Percentiles rank a stretch among this genome's conserved stretches.
Evolutionary conservation across 2,113 vertebrate species (phyloP).

Genomic region (Rhabdornis inornatus): DNA sequence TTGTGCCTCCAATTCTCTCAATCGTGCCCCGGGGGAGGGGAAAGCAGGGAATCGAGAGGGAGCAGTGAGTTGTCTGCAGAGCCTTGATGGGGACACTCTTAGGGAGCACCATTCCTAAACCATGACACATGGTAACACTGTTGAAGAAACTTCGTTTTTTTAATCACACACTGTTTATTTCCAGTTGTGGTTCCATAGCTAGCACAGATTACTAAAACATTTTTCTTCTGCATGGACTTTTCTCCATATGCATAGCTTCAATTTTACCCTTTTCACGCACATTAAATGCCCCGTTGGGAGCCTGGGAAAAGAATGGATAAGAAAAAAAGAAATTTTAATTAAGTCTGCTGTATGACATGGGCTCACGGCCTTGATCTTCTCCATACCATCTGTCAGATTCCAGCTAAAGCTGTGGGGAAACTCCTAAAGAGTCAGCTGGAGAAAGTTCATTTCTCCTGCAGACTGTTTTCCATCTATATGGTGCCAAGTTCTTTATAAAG

Average conservation of each 20-base stretch:
- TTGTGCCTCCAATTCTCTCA: not conserved
- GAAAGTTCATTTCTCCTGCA: not conserved
- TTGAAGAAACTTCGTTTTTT: not conserved
- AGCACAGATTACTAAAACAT: not conserved
- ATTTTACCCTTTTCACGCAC: not conserved
- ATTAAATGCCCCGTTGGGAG: not conserved
- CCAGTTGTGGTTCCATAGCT: not conserved
- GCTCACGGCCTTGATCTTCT: not conserved
- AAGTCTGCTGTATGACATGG: not conserved
- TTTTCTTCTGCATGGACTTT: not conserved
- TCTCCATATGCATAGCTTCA: not conserved
- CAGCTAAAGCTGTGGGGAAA: not conserved
- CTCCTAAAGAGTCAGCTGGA: not conserved
- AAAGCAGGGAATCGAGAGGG: not conserved
- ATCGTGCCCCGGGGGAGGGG: accelerated
- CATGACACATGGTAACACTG: not conserved
- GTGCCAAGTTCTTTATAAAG: not conserved
- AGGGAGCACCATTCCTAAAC: not conserved
- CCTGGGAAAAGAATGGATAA: not conserved
- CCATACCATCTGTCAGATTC: not conserved
- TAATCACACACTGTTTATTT: not conserved
- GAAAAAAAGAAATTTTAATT: constrained; percentile 18
- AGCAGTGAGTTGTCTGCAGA: not conserved
- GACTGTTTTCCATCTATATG: not conserved
- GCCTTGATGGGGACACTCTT: too few relatives aligned